Base-by-base conservation (phyloP, 1,140 invertebrate genomes). In the Aphelenchoides besseyi region DNA sequence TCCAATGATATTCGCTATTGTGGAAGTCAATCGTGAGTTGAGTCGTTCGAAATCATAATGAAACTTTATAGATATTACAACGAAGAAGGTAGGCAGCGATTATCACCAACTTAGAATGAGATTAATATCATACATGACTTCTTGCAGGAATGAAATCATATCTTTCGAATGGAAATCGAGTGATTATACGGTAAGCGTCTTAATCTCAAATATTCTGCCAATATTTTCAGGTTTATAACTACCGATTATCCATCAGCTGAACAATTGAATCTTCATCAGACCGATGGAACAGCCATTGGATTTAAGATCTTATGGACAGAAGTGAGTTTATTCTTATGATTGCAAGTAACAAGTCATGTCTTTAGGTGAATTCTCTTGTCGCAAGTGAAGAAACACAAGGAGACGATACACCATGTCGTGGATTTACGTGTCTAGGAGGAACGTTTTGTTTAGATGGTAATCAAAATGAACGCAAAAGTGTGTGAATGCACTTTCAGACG, bases 61-160 rank as follows among this genome's bases (percentile, higher is more conserved):
- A 23, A 48, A 23, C 23, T 48, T 12, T 48, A 23, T 33, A 8
- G 23, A 5, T 79, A 78, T 73, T 80, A 78, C 52, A 72, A 52
- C 5, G 76, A 78, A 59, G 76, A 78, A 59, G 76, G 76, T 3
- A n/a, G n/a, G n/a, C n/a, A n/a, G n/a, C n/a, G n/a, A n/a, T n/a
- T n/a, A n/a, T n/a, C n/a, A n/a, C n/a, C n/a, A n/a, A n/a, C n/a
- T n/a, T n/a, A n/a, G n/a, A n/a, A n/a, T n/a, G n/a, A n/a, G n/a
- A n/a, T n/a, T n/a, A n/a, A n/a, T n/a, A n/a, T n/a, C n/a, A n/a
- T n/a, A n/a, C n/a, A n/a, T n/a, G n/a, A n/a, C n/a, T n/a, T n/a
- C n/a, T n/a, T n/a, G n/a, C n/a, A n/a, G n/a, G n/a, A n/a, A 69
- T 78, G 74, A 81, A 79, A 62, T 78, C 74, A 8, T 78, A 79